Base-by-base conservation (phyloP, 2,113 vertebrate genomes). In the Noctilio leporinus region DNA sequence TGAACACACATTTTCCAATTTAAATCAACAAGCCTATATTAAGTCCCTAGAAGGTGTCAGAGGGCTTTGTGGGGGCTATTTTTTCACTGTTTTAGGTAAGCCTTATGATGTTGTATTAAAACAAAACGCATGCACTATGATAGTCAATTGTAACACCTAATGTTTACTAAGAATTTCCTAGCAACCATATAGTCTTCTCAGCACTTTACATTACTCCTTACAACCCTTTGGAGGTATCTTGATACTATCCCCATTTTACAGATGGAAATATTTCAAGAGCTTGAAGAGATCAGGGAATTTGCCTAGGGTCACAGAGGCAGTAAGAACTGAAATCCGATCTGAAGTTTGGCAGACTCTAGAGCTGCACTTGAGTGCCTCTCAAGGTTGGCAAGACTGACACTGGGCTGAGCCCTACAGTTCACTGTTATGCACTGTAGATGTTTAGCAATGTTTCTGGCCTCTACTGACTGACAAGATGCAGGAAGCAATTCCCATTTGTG, bases 11-110 rank as follows among this genome's bases (percentile, higher is more conserved):
- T 30, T 77, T 82, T 85, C 57, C 38, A 73, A 9, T 33, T 4
- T 35, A 73, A 95, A 26, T 67, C 72, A 67, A 38, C 38, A 91
- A 38, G n/a, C 24, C 40, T 16, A 10, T 30, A 26, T 22, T 22
- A 43, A 57, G 26, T 3, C 57, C 51, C 28, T 26, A 78, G 47
- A 82, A 67, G 30, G 14, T 59, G 14, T 4, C 55, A 16, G 49
- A 30, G 11, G 33, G 12, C n/a, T 70, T 90, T 88, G 12, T 95
- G 43, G 17, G n/a, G n/a, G 19, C 4, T 82, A n/a, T 69, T 89
- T 47, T 81, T 53, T 67, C n/a, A 91, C 26, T 43, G 28, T 26
- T 76, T 77, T n/a, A 88, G 67, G 47, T 43, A 10, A 8, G 19
- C 22, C 55, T 85, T 53, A 69, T 2, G 38, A 43, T 33, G 7